These are phyloP conservation scores for Neosilurus hyrtlii DNA, from an alignment of 2,797 vertebrate genomes.

Conservation along the genomic window DNA sequence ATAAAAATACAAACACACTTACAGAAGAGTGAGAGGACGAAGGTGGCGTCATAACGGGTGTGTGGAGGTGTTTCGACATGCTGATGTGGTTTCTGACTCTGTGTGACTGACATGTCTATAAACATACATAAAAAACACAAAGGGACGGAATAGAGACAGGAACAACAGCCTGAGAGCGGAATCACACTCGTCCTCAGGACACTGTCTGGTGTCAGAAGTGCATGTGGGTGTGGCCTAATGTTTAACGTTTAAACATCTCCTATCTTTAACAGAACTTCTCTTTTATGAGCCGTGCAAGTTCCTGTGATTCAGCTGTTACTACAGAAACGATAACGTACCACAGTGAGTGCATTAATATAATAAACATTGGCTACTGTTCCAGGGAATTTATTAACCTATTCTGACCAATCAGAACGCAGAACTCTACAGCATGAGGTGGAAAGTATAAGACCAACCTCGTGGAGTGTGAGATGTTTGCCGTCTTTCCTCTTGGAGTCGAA, in stretches of 20 bases:
- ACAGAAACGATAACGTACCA: neutral
- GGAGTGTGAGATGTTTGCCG: constrained; percentile 94
- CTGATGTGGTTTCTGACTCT: neutral
- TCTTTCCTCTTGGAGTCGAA: constrained; percentile 98
- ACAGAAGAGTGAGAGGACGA: neutral
- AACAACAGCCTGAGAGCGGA: neutral
- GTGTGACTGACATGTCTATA: neutral
- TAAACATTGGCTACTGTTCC: neutral
- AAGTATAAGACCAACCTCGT: constrained; percentile 77
- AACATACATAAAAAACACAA: neutral
- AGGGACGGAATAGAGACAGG: neutral
- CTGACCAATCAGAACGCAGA: neutral
- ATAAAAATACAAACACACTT: neutral
- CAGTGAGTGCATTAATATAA: neutral
- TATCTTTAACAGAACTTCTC: neutral
- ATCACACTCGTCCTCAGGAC: neutral
- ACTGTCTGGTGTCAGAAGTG: neutral
- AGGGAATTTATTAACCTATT: neutral
- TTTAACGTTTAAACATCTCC: neutral
- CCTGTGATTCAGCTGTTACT: neutral
- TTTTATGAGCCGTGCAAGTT: neutral
- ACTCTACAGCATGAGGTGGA: neutral
- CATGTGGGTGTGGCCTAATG: neutral
- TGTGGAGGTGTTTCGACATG: neutral
- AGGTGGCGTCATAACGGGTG: neutral